Base-by-base conservation (phyloP, 2,113 vertebrate genomes). In the Vulpes lagopus region DNA sequence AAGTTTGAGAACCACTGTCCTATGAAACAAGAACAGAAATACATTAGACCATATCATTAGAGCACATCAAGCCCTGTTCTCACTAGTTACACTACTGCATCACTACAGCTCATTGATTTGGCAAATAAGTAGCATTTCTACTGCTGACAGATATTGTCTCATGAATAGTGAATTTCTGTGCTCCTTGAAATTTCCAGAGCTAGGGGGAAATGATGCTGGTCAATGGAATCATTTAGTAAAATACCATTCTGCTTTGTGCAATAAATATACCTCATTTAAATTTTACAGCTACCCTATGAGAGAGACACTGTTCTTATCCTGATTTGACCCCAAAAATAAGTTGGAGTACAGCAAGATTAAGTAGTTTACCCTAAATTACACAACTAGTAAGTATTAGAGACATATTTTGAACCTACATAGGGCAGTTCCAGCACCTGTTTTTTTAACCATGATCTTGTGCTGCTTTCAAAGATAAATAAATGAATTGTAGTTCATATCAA, bases 401-500 rank as follows among this genome's bases (percentile, higher is more conserved):
- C 32, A 23, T 57, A 71, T 32, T 84, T 67, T 60, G 74, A 96
- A 86, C 67, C n/a, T 78, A 53, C 8, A 51, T 79, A 73, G 59
- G 65, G 30, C 86, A 57, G 9, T 30, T 69, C 60, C 53, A 71
- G 64, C 82, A 32, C 43, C 65, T 62, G 5, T 92, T 76, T 74
- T 64, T 57, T 90, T 90, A 83, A 55, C 32, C 25, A 51, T 43
- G 30, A 64, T 65, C 35, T 69, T 73, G 22, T 95, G 67, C 32
- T 73, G 5, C 79, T 81, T 93, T 94, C 86, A 95, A 87, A 97
- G 62, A 95, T 74, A 69, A 69, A 69, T 85, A 69, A 69, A 69
- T 85, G 25, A 82, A 76, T 49, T 73, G 2, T 92, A 90, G 30
- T 23, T 81, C 65, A 86, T 80, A 93, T 67, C n/a, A 92, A 78